Conservation (phyloP, 2,888 invertebrate species). For the Stramonita haemastoma region DNA sequence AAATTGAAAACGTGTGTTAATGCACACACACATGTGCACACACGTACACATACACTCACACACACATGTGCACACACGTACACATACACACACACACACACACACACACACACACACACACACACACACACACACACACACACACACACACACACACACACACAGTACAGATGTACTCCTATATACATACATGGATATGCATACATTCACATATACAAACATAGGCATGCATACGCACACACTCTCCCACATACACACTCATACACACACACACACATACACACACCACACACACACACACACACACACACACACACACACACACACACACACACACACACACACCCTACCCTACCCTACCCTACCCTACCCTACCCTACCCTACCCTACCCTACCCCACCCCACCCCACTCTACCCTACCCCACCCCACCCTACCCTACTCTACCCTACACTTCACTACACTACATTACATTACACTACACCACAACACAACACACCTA, state of each 20-base stretch:
- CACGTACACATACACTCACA: constrained; percentile 2
- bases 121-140: not conserved
- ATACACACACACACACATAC: not conserved
- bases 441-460: too few relatives aligned
- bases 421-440: too few relatives aligned
- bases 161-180: not conserved
- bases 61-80: not conserved
- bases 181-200: not conserved
- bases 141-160: constrained; percentile 8
- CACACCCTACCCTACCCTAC: not conserved
- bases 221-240: not conserved
- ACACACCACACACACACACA: not conserved
- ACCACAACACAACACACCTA: too few relatives aligned
- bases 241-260: not conserved
- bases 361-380: not conserved
- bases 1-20: not conserved
- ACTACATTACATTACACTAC: too few relatives aligned
- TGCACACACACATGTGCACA: not conserved
- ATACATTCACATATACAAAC: not conserved
- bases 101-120: constrained; percentile 1
- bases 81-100: not conserved
- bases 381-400: not conserved
- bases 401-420: not conserved
- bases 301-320: not conserved
- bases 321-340: constrained; percentile 1